Conservation (phyloP, 2,113 vertebrate genomes). For the rat (Rattus norvegicus) region GRCr8 NC_086019.1:19532501-19533000, state of each 20-base stretch:
- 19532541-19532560: background rate
- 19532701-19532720: background rate
- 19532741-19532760: background rate
- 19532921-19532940: background rate
- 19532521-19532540: background rate
- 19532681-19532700: background rate
- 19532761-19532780: background rate
- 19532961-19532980: background rate
- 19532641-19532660: background rate
- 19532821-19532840: background rate
- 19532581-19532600: background rate
- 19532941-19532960: background rate
- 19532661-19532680: background rate
- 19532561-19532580: background rate
- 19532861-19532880: background rate
- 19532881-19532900: background rate
- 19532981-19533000: no score
- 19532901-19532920: background rate
- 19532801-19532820: background rate
- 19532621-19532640: background rate
- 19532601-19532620: background rate
- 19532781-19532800: background rate
- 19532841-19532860: background rate
- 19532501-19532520: background rate
- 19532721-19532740: background rate